A percentile compares a stretch with the other conserved stretches of the same genome.
Conservation (phyloP, 2,797 vertebrate species). For the Cetoscarus ocellatus region DNA sequence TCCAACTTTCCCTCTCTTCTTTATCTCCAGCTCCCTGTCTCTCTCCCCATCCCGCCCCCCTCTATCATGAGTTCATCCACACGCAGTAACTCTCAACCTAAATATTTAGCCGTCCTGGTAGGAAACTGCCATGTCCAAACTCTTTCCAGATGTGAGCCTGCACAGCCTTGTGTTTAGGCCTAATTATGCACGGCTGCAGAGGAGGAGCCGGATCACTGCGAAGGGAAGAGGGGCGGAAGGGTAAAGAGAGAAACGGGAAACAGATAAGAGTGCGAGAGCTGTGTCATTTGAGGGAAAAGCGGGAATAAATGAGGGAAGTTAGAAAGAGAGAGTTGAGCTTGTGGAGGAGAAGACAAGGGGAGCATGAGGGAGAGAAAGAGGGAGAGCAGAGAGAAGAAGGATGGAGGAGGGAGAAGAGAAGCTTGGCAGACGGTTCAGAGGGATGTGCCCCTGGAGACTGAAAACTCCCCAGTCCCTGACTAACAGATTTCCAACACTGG, state of each 20-base stretch:
- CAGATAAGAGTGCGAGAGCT: constrained; percentile 63
- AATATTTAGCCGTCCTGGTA: constrained; percentile 91
- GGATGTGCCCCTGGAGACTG: constrained; percentile 77
- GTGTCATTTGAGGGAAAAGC: constrained; percentile 29
- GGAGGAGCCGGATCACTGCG: constrained; percentile 75
- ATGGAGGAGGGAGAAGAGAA: constrained; percentile 70
- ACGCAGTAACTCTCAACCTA: constrained; percentile 90
- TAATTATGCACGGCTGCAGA: constrained; percentile 88
- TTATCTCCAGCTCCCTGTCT: constrained; percentile 64
- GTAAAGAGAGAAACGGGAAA: constrained; percentile 43
- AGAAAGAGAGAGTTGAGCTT: constrained; percentile 50
- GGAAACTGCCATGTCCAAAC: constrained; percentile 90
- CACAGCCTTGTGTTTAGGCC: constrained; percentile 85
- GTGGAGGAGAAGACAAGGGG: constrained; percentile 40
- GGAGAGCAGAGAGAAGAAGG: constrained; percentile 50
- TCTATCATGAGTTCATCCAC: constrained; percentile 87
- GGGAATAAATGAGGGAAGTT: constrained; percentile 36
- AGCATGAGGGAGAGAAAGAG: constrained; percentile 51
- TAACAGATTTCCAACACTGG: constrained; percentile 70
- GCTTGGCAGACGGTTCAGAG: constrained; percentile 81
- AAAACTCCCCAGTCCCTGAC: constrained; percentile 75
- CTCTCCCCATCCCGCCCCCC: constrained; percentile 66
- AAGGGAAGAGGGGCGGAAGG: constrained; percentile 69
- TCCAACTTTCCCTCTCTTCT: constrained; percentile 65
- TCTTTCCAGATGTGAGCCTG: constrained; percentile 89